Evolutionary conservation across 1,140 invertebrate genomes (phyloP), one percentile per base, ranked within the genome.

Genomic region (Atta colombica): DNA sequence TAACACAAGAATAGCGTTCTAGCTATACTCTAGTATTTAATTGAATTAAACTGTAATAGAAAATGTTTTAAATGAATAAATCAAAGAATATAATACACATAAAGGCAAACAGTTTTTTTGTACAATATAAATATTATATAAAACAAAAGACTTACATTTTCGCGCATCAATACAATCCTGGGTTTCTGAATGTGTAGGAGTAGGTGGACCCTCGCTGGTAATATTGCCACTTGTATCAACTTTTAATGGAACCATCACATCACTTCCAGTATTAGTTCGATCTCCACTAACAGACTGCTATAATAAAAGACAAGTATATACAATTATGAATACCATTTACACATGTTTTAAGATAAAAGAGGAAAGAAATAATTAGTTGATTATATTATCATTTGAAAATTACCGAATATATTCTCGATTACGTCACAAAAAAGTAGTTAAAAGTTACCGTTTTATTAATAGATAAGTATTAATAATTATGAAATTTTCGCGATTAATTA

Each of bases 101-200:
- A 63, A 77, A 3, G 10, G 1, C 4, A 21, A 45, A 63, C 3
- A 28, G n/a, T 45, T 25, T 25, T 25, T 65, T 49, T 65, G 10
- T 3, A 18, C 21, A 35, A 18, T 21, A 58, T 21, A 58, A 72
- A n/a, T 14, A 45, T 58, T 55, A 35, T 53, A 58, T 39, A 18
- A 31, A 66, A 39, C 5, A 35, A 10, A 45, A 21, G 39, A 90
- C 94, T 94, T 94, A 96, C 96, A 94, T 95, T 96, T 96, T 94
- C 96, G 94, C 85, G 95, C 95, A 91, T 96, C 96, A 69, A 96
- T 94, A 92, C 96, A 96, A 93, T 97, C 96, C 90, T 96, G 96
- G 86, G 96, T 96, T 94, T 97, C 97, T 58, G 97, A 97, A 95
- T 97, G 97, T 68, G 97, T 97, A 7, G 97, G 97, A 68, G 97